Evolutionary conservation across 2,888 invertebrate species (phyloP).

Genomic region (Acronicta psi): DNA sequence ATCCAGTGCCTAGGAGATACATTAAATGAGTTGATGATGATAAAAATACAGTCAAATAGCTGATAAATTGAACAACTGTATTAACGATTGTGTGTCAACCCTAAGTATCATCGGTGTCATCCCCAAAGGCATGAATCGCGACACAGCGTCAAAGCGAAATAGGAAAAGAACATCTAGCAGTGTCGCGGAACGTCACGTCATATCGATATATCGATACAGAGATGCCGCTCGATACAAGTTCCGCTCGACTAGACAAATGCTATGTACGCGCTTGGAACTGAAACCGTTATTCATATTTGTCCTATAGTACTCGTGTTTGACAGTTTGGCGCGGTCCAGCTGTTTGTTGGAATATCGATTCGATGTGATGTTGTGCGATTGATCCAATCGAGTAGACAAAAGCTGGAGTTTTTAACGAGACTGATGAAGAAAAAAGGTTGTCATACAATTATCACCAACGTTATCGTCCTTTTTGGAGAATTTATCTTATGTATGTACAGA

Average conservation of each 20-base stretch:
- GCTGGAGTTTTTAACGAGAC: conserved; percentile 5
- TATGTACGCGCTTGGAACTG: conserved; percentile 35
- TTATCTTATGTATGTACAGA: no score
- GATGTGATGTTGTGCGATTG: conserved; percentile 17
- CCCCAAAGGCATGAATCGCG: conserved; percentile 59
- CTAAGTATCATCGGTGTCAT: conserved; percentile 46
- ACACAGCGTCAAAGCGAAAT: conserved; percentile 65
- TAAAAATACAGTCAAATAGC: no score
- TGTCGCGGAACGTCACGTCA: conserved; percentile 39
- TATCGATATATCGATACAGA: conserved; percentile 43
- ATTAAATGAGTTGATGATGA: no score
- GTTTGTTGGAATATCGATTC: conserved; percentile 23
- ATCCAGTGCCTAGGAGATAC: no score
- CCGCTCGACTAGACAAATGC: conserved; percentile 36
- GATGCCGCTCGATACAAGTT: conserved; percentile 42
- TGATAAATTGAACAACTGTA: no score
- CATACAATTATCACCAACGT: no score
- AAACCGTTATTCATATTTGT: conserved; percentile 45
- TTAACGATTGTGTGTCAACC: conserved; percentile 46
- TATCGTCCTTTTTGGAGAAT: no score
- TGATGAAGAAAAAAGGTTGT: conserved; percentile 11
- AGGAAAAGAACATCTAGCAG: conserved; percentile 61
- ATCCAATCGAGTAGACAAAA: conserved; percentile 15
- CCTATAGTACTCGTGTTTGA: conserved; percentile 16
- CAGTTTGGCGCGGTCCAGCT: conserved; percentile 13